Conservation (phyloP, 2,888 invertebrate genomes). For the Rhimphoctona megacephalus region DNA sequence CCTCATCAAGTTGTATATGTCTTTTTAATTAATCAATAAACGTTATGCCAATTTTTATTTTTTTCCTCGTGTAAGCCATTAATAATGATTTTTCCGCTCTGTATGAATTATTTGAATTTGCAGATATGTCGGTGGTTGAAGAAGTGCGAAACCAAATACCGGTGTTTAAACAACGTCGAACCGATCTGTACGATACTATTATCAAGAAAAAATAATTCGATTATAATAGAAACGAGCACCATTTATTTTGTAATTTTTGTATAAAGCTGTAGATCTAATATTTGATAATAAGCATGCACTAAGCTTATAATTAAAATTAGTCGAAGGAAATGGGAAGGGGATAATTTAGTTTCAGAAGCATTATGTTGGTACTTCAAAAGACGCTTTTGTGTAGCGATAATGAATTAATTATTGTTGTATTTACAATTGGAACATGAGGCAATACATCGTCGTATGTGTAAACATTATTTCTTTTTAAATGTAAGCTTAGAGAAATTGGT, state of each 20-base stretch:
- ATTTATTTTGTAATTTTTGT: neutral
- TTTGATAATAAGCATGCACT: neutral
- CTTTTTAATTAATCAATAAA: no score
- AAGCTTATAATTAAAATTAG: neutral
- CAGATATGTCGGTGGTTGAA: slow-evolving; percentile 90
- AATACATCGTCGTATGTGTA: slow-evolving; percentile 69
- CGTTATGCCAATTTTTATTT: neutral
- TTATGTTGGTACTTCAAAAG: slow-evolving; percentile 23
- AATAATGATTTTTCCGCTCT: neutral
- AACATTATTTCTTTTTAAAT: slow-evolving; percentile 71
- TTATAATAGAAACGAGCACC: neutral
- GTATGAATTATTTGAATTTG: neutral
- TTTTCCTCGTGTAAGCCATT: neutral
- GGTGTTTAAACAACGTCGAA: slow-evolving; percentile 89
- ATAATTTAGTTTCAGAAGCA: slow-evolving; percentile 22
- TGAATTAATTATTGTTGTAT: slow-evolving; percentile 75
- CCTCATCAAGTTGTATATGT: no score
- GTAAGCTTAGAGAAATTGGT: slow-evolving; percentile 80
- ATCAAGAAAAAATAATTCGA: slow-evolving; percentile 73
- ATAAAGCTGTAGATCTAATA: neutral
- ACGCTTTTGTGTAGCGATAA: slow-evolving; percentile 68
- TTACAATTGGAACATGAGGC: slow-evolving; percentile 72
- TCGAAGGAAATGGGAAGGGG: slow-evolving; percentile 4
- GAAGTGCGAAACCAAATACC: slow-evolving; percentile 95
- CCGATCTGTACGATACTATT: slow-evolving; percentile 81